phyloP scores from a whole-genome alignment of 2,113 vertebrate genomes.

The Spermophilus dauricus region DNA sequence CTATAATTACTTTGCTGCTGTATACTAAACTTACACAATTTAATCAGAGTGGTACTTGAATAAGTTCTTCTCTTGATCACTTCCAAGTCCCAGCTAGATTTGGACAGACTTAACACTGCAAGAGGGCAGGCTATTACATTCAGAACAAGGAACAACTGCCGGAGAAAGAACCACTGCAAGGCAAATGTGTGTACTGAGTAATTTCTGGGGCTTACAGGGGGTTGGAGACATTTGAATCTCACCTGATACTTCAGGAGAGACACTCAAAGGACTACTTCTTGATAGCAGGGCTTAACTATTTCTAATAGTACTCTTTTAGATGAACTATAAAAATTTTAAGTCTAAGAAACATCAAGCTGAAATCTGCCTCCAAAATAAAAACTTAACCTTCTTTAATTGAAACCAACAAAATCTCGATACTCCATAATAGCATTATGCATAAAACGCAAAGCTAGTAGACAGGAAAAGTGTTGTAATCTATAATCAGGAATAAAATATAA shows the following conservation, averaged over 20 bases:
- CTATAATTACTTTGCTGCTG: not conserved
- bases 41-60: not conserved
- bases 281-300: not conserved
- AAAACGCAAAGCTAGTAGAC: not conserved
- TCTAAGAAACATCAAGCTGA: not conserved
- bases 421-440: not conserved
- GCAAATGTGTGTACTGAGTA: not conserved
- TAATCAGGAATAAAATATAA: not conserved
- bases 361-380: not conserved
- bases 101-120: not conserved
- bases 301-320: not conserved
- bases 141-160: not conserved
- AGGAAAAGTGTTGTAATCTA: not conserved
- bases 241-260: not conserved
- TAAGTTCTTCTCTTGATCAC: not conserved
- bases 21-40: not conserved
- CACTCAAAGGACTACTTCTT: not conserved
- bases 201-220: not conserved
- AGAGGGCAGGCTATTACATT: not conserved
- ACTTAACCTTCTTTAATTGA: not conserved
- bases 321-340: not conserved
- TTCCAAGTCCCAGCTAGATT: not conserved
- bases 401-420: not conserved
- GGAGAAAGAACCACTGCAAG: not conserved
- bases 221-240: not conserved